These are phyloP conservation scores for Hipposideros larvatus DNA, from an alignment of 2,797 vertebrate species.

Conservation along the genomic window DNA sequence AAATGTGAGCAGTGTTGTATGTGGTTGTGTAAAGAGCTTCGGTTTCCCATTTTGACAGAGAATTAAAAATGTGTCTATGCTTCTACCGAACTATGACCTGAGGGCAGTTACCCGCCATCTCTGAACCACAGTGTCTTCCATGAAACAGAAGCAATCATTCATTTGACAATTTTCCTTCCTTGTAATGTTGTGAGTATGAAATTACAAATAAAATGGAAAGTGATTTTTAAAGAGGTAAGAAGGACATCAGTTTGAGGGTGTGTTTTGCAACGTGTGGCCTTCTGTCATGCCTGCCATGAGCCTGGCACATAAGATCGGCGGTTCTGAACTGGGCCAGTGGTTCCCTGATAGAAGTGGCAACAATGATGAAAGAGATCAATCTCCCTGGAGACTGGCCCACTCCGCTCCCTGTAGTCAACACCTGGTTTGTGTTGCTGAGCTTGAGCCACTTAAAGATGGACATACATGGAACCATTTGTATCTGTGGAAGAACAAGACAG, in stretches of 20 bases:
- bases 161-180: neutral
- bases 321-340: neutral
- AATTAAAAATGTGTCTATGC: neutral
- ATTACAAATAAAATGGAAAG: neutral
- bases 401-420: neutral
- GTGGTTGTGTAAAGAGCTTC: neutral
- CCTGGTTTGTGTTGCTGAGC: neutral
- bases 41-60: neutral
- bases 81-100: neutral
- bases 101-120: neutral
- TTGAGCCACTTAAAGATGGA: neutral
- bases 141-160: neutral
- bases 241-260: neutral
- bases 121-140: neutral
- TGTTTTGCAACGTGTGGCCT: neutral
- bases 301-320: neutral
- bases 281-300: rapidly evolving
- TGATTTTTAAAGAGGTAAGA: neutral
- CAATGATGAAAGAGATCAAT: too few species aligned
- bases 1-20: neutral
- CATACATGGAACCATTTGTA: neutral
- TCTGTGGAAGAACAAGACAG: neutral
- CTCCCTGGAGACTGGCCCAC: neutral
- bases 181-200: neutral
- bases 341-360: neutral